phyloP scores from a whole-genome alignment of 2,888 invertebrate genomes.

The Shargacucullia verbasci region DNA sequence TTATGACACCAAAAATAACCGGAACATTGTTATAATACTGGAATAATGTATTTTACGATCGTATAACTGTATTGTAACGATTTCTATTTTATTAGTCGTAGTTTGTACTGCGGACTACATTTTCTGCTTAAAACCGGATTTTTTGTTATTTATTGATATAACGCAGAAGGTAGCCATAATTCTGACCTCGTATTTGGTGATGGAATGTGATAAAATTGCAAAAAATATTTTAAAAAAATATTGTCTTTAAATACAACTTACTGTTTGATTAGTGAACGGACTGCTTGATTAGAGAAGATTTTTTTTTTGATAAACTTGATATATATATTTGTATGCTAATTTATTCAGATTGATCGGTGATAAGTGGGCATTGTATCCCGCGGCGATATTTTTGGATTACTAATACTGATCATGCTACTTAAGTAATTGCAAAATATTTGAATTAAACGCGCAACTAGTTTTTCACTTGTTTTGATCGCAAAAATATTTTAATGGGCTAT shows the following conservation, averaged over 20 bases:
- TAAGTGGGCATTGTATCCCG: conserved; percentile 23
- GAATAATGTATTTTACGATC: conserved; percentile 64
- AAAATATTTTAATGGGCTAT: conserved; percentile 4
- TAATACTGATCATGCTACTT: conserved; percentile 30
- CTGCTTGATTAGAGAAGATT: conserved; percentile 9
- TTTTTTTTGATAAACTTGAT: conserved; percentile 15
- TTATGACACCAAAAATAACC: conserved; percentile 55
- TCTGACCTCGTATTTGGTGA: conserved; percentile 38
- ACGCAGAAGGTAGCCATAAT: conserved; percentile 17
- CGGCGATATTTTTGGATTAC: conserved; percentile 35
- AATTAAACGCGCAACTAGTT: conserved; percentile 17
- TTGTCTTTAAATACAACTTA: background rate
- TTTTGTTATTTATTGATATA: conserved; percentile 50
- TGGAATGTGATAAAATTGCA: conserved; percentile 42
- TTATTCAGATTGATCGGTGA: conserved; percentile 20
- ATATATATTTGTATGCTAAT: conserved; percentile 28
- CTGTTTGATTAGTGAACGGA: too few species aligned
- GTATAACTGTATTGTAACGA: conserved; percentile 62
- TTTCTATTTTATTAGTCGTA: conserved; percentile 60
- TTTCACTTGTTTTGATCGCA: conserved; percentile 3
- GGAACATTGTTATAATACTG: conserved; percentile 51
- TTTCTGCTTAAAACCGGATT: conserved; percentile 54
- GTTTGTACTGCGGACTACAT: conserved; percentile 51
- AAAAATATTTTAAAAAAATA: conserved; percentile 21
- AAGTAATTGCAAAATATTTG: conserved; percentile 34